phyloP scores from a whole-genome alignment of 2,888 invertebrate species.

The Erebia ligea region DNA sequence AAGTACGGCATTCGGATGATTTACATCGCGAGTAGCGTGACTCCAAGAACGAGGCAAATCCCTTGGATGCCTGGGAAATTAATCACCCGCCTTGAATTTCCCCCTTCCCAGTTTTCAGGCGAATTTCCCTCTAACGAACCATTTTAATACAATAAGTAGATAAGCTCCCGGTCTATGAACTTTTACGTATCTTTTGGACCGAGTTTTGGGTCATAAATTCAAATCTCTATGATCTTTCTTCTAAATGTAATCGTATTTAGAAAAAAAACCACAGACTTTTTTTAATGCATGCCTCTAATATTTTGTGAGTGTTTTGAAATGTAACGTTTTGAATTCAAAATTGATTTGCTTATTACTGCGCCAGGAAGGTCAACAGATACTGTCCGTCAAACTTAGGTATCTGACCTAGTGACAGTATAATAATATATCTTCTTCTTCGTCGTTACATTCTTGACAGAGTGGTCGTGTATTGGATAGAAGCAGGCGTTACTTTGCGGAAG shows the following conservation, averaged over 20 bases:
- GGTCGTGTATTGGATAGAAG: too few relatives aligned
- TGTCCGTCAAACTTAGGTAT: too few relatives aligned
- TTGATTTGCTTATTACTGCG: too few relatives aligned
- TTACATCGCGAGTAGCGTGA: constrained; percentile 66
- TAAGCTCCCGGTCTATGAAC: constrained; percentile 34
- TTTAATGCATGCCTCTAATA: too few relatives aligned
- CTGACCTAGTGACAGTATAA: too few relatives aligned
- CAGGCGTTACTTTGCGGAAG: too few relatives aligned
- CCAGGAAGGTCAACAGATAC: too few relatives aligned
- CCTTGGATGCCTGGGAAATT: constrained; percentile 68
- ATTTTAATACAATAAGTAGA: constrained; percentile 44
- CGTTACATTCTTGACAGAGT: too few relatives aligned
- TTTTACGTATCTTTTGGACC: constrained; percentile 9
- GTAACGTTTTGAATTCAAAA: too few relatives aligned
- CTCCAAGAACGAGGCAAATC: constrained; percentile 64
- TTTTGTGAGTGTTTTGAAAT: too few relatives aligned
- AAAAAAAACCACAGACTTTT: too few relatives aligned
- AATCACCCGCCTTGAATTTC: constrained; percentile 62
- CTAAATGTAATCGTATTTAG: not conserved
- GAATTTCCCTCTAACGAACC: constrained; percentile 45
- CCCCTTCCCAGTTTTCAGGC: constrained; percentile 45
- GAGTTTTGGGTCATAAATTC: not conserved
- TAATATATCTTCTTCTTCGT: too few relatives aligned
- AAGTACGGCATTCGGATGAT: constrained; percentile 58
- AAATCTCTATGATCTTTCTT: not conserved